Base-by-base conservation (phyloP, 1,140 invertebrate genomes). In the Luehdorfia chinensis region DNA sequence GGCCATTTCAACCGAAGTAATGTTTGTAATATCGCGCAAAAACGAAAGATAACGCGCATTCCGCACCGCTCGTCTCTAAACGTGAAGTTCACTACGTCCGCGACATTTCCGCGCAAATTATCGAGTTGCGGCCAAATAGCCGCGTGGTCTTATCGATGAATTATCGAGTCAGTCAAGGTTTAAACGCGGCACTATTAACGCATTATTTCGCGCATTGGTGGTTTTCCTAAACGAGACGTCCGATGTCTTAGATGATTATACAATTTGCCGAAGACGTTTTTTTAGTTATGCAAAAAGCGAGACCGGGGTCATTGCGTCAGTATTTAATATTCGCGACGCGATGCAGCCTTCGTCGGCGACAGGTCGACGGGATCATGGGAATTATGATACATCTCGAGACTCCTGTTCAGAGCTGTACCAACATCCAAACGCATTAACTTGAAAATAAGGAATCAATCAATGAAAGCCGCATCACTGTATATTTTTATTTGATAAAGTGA, bases 291-390 rank as follows among this genome's bases (percentile, higher is more conserved):
- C 47, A 54, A 50, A 64, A 63, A 63, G 39, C 39, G 39, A 28
- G 39, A 12, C 57, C 47, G 58, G 66, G 66, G 56, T 64, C 63
- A 64, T 70, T 67, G 59, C 69, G 67, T 72, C 64, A 75, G 46
- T 53, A 41, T 66, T 67, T 72, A 60, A 59, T 54, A 75, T 70
- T 72, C 68, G 43, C 50, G 47, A 36, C 59, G 56, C 54, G 50
- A 41, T 50, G 48, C 54, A 66, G 57, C 63, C 61, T 70, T 72
- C 62, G 53, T 16, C 50, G 37, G 32, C 13, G 18, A 15, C 39
- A 14, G 23, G 8, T 28, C 12, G 23, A 7, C 25, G 39, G 39
- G 39, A 43, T 28, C 25, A 43, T 11, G 39, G 28, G 25, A n/a
- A 11, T 43, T 30, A 16, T 23, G 13, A 43, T 27, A 27, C 37